These are phyloP conservation scores for Parthenolecanium corni DNA, from an alignment of 2,888 invertebrate species.

Conservation along the genomic window DNA sequence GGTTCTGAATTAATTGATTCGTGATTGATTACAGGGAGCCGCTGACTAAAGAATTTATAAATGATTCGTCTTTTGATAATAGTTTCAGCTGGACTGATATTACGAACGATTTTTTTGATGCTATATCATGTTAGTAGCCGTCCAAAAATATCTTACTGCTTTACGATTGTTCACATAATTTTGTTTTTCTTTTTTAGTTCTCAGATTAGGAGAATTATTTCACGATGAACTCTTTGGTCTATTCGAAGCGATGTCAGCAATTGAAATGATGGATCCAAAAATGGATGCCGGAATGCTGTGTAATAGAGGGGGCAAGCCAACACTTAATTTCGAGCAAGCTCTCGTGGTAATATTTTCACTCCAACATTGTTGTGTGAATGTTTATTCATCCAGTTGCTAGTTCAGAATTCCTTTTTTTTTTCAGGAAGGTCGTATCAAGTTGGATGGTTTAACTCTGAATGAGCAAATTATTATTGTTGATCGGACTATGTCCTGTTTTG, in stretches of 20 bases:
- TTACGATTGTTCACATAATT: slow-evolving; percentile 11
- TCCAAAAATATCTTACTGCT: slow-evolving; percentile 12
- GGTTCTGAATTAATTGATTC: no score
- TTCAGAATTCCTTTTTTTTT: slow-evolving; percentile 34
- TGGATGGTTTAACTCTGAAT: slow-evolving; percentile 58
- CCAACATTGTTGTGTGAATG: slow-evolving; percentile 7
- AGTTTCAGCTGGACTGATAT: slow-evolving; percentile 51
- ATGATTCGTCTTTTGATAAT: slow-evolving; percentile 33
- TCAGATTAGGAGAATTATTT: slow-evolving; percentile 77
- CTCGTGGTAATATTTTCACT: slow-evolving; percentile 43
- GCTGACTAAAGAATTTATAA: slow-evolving; percentile 8
- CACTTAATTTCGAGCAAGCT: slow-evolving; percentile 76
- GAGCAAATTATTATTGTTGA: slow-evolving; percentile 91
- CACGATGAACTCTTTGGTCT: slow-evolving; percentile 85
- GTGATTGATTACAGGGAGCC: slow-evolving; percentile 5
- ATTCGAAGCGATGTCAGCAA: slow-evolving; percentile 98
- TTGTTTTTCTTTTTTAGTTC: slow-evolving; percentile 44
- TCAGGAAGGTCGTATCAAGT: slow-evolving; percentile 63
- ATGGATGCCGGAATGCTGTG: slow-evolving; percentile 99
- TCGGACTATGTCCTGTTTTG: slow-evolving; percentile 82
- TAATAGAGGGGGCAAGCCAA: slow-evolving; percentile 72
- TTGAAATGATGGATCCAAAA: slow-evolving; percentile 99
- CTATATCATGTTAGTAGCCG: slow-evolving; percentile 45
- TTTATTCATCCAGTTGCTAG: neutral
- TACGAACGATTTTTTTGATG: slow-evolving; percentile 51